Evolutionary conservation across 2,113 vertebrate genomes (phyloP).

Genomic region (Sorex araneus): DNA sequence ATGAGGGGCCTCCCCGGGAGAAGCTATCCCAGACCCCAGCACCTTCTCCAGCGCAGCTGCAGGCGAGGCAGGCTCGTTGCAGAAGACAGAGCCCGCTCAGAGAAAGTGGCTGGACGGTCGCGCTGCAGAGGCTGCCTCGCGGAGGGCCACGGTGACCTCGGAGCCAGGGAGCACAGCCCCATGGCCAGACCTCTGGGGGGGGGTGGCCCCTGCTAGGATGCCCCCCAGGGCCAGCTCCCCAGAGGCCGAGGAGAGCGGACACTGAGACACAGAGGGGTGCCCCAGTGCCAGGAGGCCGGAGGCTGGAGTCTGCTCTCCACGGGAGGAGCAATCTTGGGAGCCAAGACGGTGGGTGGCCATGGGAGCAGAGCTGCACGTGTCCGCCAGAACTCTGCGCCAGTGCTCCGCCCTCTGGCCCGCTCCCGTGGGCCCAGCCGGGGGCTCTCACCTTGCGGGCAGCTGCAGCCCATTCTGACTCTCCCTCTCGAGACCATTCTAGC

Average conservation of each 20-base stretch:
- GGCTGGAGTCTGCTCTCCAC: neutral
- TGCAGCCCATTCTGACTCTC: neutral
- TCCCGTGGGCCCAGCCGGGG: neutral
- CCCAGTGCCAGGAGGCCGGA: no score
- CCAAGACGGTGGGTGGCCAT: neutral
- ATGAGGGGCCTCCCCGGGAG: neutral
- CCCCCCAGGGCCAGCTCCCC: fast-evolving
- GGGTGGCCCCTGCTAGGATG: neutral
- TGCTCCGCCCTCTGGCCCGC: neutral
- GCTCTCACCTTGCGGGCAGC: neutral
- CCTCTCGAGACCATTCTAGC: neutral
- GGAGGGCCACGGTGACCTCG: neutral
- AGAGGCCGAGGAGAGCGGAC: neutral
- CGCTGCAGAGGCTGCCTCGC: fast-evolving
- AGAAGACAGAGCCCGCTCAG: neutral
- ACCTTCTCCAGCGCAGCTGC: neutral
- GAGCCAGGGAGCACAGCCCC: no score
- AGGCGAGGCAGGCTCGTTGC: neutral
- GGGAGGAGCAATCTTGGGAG: neutral
- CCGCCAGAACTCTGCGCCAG: neutral
- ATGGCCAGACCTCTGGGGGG: neutral
- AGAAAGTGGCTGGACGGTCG: neutral
- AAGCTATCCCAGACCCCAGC: neutral
- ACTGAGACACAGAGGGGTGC: neutral
- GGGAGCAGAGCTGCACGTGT: neutral